Conservation (phyloP, 1,140 invertebrate genomes). For the Berghia stephanieae region DNA sequence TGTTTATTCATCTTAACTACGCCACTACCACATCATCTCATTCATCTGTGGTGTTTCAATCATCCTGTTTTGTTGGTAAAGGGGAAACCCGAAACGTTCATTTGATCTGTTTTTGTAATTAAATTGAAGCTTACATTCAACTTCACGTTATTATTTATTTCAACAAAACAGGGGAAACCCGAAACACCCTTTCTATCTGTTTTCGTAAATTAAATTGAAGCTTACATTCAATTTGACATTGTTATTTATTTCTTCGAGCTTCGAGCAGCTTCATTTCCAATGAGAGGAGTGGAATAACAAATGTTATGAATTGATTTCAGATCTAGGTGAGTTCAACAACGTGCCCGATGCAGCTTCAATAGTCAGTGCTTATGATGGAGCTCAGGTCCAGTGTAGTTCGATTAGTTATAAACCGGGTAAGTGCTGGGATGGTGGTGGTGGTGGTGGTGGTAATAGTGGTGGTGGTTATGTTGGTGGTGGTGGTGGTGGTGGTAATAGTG, state of each 20-base stretch:
- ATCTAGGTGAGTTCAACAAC: conserved; percentile 44
- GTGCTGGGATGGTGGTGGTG: neutral
- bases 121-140: neutral
- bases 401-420: conserved; percentile 45
- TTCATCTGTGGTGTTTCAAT: no score
- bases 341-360: conserved; percentile 39
- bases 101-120: no score
- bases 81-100: no score
- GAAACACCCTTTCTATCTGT: no score
- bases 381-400: conserved; percentile 37
- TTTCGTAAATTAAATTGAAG: neutral
- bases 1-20: no score
- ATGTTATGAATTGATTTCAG: conserved; percentile 22
- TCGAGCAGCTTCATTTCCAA: neutral
- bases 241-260: neutral
- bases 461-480: no score
- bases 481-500: no score
- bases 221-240: neutral
- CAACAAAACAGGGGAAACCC: neutral
- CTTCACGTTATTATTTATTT: neutral
- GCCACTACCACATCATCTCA: no score
- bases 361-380: conserved; percentile 43
- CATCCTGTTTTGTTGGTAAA: no score
- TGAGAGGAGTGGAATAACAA: neutral
- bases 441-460: no score